These are phyloP conservation scores for Aphaenogaster floridana DNA, from an alignment of 1,140 invertebrate species.

Conservation along the genomic window DNA sequence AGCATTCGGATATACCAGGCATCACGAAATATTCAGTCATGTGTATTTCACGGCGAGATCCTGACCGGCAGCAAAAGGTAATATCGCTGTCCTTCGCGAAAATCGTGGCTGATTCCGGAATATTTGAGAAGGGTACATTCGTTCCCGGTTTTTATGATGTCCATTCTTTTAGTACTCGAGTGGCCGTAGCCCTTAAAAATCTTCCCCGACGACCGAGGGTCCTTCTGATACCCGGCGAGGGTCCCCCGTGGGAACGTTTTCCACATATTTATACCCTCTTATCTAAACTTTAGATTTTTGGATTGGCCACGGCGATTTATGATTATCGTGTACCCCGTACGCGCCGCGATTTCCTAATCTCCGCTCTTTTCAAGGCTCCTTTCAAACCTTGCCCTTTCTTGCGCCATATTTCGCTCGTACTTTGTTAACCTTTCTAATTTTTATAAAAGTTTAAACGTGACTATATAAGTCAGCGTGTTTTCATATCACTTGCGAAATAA, in stretches of 20 bases:
- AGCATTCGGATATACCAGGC: background rate
- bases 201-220: slow-evolving; percentile 22
- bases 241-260: slow-evolving; percentile 76
- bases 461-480: background rate
- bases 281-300: slow-evolving; percentile 70
- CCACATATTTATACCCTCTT: slow-evolving; percentile 79
- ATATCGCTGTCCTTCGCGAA: slow-evolving; percentile 28
- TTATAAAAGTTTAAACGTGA: slow-evolving; percentile 18
- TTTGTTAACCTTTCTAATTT: slow-evolving; percentile 19
- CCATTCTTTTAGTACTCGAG: slow-evolving; percentile 48
- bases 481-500: background rate
- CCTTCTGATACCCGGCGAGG: slow-evolving; percentile 18
- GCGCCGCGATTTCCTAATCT: slow-evolving; percentile 48
- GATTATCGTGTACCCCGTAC: slow-evolving; percentile 57
- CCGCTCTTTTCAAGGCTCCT: slow-evolving; percentile 33
- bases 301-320: slow-evolving; percentile 74
- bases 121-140: slow-evolving; percentile 40
- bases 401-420: background rate
- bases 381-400: slow-evolving; percentile 28
- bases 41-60: background rate
- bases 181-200: slow-evolving; percentile 55
- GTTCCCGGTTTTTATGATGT: slow-evolving; percentile 59
- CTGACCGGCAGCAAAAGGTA: slow-evolving; percentile 10
- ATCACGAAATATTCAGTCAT: background rate
- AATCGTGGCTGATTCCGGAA: slow-evolving; percentile 44